A percentile compares a stretch with the other conserved stretches of the same genome.
These are phyloP conservation scores for Chamaedrilus cognettii DNA, from an alignment of 2,888 invertebrate species.

Conservation along the genomic window DNA sequence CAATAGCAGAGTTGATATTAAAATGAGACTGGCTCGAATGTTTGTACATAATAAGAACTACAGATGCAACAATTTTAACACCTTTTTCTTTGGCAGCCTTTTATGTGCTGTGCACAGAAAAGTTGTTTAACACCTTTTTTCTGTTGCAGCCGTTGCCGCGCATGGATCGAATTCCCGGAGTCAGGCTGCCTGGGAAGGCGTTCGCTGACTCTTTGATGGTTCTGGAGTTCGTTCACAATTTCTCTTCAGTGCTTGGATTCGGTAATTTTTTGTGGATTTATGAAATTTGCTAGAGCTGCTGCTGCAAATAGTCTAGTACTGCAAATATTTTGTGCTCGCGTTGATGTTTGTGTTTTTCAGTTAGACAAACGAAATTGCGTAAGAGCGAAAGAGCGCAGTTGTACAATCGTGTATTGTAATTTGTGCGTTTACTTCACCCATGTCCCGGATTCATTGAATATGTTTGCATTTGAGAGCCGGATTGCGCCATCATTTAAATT, in stretches of 20 bases:
- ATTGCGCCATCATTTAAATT: too few relatives aligned
- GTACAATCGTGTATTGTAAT: too few relatives aligned
- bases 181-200: slow-evolving; percentile 82
- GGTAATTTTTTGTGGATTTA: too few relatives aligned
- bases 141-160: slow-evolving; percentile 53
- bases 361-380: not conserved
- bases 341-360: slow-evolving; percentile 1
- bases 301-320: not conserved
- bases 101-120: not conserved
- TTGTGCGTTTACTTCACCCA: too few relatives aligned
- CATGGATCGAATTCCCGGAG: slow-evolving; percentile 76
- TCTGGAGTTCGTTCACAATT: slow-evolving; percentile 96
- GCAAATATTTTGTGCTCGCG: not conserved
- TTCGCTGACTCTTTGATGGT: slow-evolving; percentile 92
- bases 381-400: too few relatives aligned
- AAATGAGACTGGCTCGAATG: too few relatives aligned
- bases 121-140: not conserved
- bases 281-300: not conserved
- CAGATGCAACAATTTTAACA: too few relatives aligned
- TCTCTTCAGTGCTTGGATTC: slow-evolving; percentile 91
- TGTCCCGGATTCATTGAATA: too few relatives aligned
- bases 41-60: too few relatives aligned
- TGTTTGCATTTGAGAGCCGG: too few relatives aligned
- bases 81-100: not conserved
- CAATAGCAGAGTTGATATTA: too few relatives aligned